These are phyloP conservation scores for Drosophila bifasciata DNA, from an alignment of 1,140 invertebrate genomes.

Conservation along the genomic window DNA sequence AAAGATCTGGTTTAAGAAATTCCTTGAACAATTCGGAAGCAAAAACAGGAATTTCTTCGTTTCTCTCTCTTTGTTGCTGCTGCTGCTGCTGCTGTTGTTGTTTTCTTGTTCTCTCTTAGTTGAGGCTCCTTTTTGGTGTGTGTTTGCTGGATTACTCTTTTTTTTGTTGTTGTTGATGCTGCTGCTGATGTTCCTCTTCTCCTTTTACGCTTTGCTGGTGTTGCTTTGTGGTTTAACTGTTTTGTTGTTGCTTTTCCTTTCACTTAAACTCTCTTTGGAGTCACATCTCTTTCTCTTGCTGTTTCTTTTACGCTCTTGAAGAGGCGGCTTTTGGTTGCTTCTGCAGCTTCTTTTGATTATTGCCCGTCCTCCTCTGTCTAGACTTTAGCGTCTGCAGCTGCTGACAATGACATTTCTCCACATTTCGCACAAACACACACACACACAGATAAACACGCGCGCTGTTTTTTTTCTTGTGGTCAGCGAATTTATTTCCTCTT, in stretches of 20 bases:
- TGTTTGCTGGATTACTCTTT: too few relatives aligned
- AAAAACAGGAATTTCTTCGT: conserved; percentile 30
- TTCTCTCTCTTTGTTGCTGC: background rate
- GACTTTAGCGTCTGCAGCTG: conserved; percentile 1
- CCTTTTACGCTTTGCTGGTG: too few relatives aligned
- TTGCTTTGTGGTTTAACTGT: background rate
- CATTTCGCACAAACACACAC: conserved; percentile 17
- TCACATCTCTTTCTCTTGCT: background rate
- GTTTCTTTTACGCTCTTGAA: conserved; percentile 21
- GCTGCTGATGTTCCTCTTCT: too few relatives aligned
- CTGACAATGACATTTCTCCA: conserved; percentile 55
- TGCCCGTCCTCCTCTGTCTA: conserved; percentile 7
- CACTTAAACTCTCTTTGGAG: conserved; percentile 15
- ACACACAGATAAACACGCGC: conserved; percentile 22
- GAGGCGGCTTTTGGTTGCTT: background rate
- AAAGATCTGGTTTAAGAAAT: conserved; percentile 30
- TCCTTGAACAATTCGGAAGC: conserved; percentile 6
- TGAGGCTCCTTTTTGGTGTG: conserved; percentile 11
- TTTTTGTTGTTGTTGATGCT: too few relatives aligned
- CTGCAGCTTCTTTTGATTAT: conserved; percentile 1
- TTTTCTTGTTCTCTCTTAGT: conserved; percentile 4
- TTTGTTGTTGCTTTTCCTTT: conserved; percentile 45
- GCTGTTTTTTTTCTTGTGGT: background rate
- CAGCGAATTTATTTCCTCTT: conserved; percentile 1
- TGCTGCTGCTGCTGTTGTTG: too few relatives aligned